These are phyloP conservation scores for Mellilla xanthometata DNA, from an alignment of 2,888 invertebrate species.

Conservation along the genomic window DNA sequence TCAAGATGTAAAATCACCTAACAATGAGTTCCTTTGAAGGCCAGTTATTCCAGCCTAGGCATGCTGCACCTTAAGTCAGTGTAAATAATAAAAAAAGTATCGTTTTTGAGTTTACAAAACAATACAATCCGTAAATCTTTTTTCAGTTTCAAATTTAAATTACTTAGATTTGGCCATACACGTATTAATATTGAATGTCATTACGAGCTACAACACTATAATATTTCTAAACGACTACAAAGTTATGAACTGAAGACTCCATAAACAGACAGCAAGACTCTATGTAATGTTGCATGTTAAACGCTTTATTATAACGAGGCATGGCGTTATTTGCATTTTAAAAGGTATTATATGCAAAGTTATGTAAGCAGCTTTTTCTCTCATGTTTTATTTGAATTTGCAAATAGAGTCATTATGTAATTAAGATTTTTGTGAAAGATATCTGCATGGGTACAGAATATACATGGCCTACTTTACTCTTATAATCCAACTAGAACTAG, in stretches of 20 bases:
- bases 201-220: not conserved
- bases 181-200: too few relatives aligned
- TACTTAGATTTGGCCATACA: too few relatives aligned
- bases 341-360: slow-evolving; percentile 32
- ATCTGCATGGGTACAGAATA: not conserved
- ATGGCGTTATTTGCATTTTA: slow-evolving; percentile 32
- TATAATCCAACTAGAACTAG: too few relatives aligned
- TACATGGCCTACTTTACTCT: not conserved
- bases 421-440: slow-evolving; percentile 3
- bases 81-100: too few relatives aligned
- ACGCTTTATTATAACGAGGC: slow-evolving; percentile 33
- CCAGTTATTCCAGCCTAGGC: too few relatives aligned
- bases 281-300: slow-evolving; percentile 32
- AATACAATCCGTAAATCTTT: too few relatives aligned
- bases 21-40: too few relatives aligned
- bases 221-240: slow-evolving; percentile 14
- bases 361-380: slow-evolving; percentile 16
- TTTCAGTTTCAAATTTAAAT: too few relatives aligned
- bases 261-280: slow-evolving; percentile 26
- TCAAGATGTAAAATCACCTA: too few relatives aligned
- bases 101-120: too few relatives aligned
- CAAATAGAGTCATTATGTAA: slow-evolving; percentile 14
- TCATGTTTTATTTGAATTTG: slow-evolving; percentile 12
- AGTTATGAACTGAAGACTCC: slow-evolving; percentile 18
- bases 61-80: too few relatives aligned